phyloP scores from a whole-genome alignment of 2,888 invertebrate genomes.

The Cremastobaeus sp. region DNA sequence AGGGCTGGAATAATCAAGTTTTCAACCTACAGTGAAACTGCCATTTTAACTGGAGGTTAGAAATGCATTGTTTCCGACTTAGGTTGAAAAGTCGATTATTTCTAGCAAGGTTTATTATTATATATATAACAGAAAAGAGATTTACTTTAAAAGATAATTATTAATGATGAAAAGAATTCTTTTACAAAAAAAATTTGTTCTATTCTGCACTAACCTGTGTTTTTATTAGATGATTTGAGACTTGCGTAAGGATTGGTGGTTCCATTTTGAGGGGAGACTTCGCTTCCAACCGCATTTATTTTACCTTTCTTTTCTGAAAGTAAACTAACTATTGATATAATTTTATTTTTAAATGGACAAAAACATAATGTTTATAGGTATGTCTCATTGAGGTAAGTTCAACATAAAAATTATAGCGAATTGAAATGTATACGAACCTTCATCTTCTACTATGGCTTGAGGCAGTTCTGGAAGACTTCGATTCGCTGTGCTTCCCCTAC shows the following conservation, averaged over 20 bases:
- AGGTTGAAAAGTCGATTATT: too few species aligned
- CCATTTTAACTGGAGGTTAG: too few species aligned
- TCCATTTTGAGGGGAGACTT: slow-evolving; percentile 82
- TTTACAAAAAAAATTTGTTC: slow-evolving; percentile 27
- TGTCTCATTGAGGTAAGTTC: too few species aligned
- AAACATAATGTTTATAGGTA: too few species aligned
- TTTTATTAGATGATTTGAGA: too few species aligned
- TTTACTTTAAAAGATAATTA: too few species aligned
- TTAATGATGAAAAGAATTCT: slow-evolving; percentile 22
- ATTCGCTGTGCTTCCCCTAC: slow-evolving; percentile 81
- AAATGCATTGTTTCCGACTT: too few species aligned
- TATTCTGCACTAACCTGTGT: slow-evolving; percentile 84
- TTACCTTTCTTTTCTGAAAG: slow-evolving; percentile 68
- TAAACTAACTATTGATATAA: slow-evolving; percentile 69
- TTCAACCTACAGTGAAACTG: too few species aligned
- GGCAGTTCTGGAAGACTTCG: slow-evolving; percentile 92
- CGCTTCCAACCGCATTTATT: slow-evolving; percentile 82
- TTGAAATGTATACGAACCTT: slow-evolving; percentile 66
- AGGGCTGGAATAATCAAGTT: too few species aligned
- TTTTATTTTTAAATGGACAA: too few species aligned
- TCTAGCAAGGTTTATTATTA: too few species aligned
- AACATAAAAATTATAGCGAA: slow-evolving; percentile 68
- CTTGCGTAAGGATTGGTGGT: slow-evolving; percentile 83
- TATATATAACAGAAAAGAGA: too few species aligned
- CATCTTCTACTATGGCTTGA: slow-evolving; percentile 82